Evolutionary conservation across 2,888 invertebrate species (phyloP).

Genomic region (Portevinia maculata): DNA sequence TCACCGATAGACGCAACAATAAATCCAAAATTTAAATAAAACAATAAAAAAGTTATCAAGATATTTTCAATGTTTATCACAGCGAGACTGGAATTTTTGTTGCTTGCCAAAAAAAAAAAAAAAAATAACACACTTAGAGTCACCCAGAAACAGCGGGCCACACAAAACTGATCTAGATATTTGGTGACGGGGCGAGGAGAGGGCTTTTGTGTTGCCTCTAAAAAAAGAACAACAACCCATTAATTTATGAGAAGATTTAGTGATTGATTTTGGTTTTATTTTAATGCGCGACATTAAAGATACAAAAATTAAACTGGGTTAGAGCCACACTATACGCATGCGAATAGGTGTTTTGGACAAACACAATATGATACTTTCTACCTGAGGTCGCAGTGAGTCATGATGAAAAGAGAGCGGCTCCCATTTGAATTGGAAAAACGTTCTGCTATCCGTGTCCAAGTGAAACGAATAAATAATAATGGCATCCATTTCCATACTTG

Average conservation of each 20-base stretch:
- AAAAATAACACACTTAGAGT: conserved; percentile 1
- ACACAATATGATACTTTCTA: neutral
- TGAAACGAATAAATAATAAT: too few species aligned
- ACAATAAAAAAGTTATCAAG: conserved; percentile 42
- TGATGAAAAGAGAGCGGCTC: too few species aligned
- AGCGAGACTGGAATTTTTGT: conserved; percentile 5
- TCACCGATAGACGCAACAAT: neutral
- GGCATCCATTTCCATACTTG: too few species aligned
- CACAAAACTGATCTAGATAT: conserved; percentile 29
- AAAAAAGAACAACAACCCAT: neutral
- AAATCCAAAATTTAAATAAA: conserved; percentile 33
- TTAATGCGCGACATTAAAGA: conserved; percentile 9
- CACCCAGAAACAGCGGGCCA: neutral
- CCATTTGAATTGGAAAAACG: too few species aligned
- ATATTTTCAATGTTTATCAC: conserved; percentile 47
- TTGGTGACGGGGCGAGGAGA: neutral
- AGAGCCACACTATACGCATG: neutral
- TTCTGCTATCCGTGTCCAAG: too few species aligned
- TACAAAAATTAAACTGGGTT: conserved; percentile 1
- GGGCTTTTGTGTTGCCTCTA: conserved; percentile 1
- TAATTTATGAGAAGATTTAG: neutral
- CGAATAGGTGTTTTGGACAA: neutral
- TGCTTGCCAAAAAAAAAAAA: conserved; percentile 18
- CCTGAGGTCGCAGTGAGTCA: neutral
- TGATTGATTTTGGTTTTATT: conserved; percentile 25